These are phyloP conservation scores for Ctenopoma kingsleyae DNA, from an alignment of 2,797 vertebrate species.

Conservation along the genomic window DNA sequence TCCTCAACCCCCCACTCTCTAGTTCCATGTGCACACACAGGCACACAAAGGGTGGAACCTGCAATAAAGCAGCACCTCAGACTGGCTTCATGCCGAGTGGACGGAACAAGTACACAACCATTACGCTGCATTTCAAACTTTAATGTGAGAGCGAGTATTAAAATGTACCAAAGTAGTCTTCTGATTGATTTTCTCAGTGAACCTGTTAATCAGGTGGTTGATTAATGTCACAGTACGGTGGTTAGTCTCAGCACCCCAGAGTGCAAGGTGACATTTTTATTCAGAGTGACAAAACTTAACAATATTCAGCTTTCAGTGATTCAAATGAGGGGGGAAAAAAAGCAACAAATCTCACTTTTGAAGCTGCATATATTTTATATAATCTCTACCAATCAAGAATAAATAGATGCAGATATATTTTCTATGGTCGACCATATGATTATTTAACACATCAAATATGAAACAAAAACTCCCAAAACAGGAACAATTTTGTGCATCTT, in stretches of 20 bases:
- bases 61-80: constrained; percentile 7
- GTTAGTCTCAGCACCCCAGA: neutral
- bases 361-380: too few species aligned
- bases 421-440: neutral
- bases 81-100: constrained; percentile 28
- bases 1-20: constrained; percentile 1
- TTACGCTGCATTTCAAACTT: neutral
- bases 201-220: neutral
- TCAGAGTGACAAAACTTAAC: neutral
- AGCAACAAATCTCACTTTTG: neutral
- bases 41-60: neutral
- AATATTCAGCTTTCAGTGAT: too few species aligned
- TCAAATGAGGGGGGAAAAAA: neutral
- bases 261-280: constrained; percentile 22
- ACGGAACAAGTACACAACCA: neutral
- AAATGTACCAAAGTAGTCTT: neutral
- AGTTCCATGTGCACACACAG: neutral
- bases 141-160: neutral
- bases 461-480: too few species aligned
- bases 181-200: neutral
- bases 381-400: neutral
- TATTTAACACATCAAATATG: neutral
- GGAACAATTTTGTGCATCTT: neutral
- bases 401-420: neutral
- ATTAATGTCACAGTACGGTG: neutral